Base-by-base conservation (phyloP, 2,113 vertebrate species). In the Erythrocercus mccallii region DNA sequence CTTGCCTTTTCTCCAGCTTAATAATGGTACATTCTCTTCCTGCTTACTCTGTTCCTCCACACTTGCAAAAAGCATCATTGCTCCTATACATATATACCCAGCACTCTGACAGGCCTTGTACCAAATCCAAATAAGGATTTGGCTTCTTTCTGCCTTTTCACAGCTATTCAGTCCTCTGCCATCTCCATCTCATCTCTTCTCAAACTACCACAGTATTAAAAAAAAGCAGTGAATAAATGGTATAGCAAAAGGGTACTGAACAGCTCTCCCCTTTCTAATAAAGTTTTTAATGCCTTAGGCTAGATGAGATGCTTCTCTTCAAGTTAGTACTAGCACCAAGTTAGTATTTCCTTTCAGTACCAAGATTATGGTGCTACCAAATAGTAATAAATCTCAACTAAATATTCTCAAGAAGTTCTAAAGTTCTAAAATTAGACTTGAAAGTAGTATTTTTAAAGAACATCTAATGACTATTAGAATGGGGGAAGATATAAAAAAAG, bases 21-120 rank as follows among this genome's bases (percentile, higher is more conserved):
- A 57, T 30, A 50, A 50, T 47, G 24, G n/a, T 50, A 23, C 10
- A 5, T 27, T 65, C 15, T 62, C 60, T 23, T 76, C 42, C 48
- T 44, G 9, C 14, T 79, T 40, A 40, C 51, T 84, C 47, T 68
- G 44, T 9, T 79, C n/a, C 54, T 54, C n/a, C 58, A 2, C 37
- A 31, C 40, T 61, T 81, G 18, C 35, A 91, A 81, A 81, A 25
- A 61, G 20, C 25, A 37, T 15, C 3, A 0, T 16, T 90, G 54
- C 42, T 65, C 35, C 62, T n/a, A 5, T 4, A 19, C 4, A 35
- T 4, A 19, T 4, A 35, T 1, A 45, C 7, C 2, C 19, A 33
- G 45, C 37, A 44, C 37, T 62, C 79, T 69, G 54, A 28, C 25
- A 65, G 28, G 13, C 15, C 35, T 76, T 54, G 28, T 25, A 64